phyloP scores from a whole-genome alignment of 2,888 invertebrate genomes.

The Scelioninae gen. 1 region DNA sequence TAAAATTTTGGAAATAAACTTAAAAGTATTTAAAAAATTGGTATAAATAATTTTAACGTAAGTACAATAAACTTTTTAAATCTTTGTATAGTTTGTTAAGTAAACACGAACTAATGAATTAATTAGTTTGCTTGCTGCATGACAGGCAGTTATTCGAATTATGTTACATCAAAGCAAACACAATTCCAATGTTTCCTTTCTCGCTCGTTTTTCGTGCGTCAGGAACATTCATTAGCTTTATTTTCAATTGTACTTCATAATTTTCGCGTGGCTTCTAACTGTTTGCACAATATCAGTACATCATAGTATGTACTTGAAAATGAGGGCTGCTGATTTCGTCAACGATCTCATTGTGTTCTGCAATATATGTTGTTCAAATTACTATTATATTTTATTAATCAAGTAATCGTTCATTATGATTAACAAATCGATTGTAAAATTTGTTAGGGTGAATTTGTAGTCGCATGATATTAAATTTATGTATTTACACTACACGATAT shows the following conservation, averaged over 20 bases:
- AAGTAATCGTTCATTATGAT: conserved; percentile 15
- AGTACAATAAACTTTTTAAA: too few relatives aligned
- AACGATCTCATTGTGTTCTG: conserved; percentile 7
- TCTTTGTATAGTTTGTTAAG: too few relatives aligned
- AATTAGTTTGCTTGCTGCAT: background rate
- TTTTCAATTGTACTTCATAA: conserved; percentile 51
- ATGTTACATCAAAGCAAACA: background rate
- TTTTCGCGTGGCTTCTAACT: conserved; percentile 58
- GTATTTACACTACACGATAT: background rate
- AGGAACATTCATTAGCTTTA: conserved; percentile 30
- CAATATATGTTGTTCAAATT: conserved; percentile 10
- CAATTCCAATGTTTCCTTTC: conserved; percentile 9
- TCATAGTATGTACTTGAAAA: conserved; percentile 46
- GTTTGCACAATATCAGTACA: conserved; percentile 44
- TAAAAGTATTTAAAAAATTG: too few relatives aligned
- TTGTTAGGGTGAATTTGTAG: conserved; percentile 5
- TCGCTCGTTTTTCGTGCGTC: conserved; percentile 42
- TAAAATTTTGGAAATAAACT: too few relatives aligned
- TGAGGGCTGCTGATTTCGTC: conserved; percentile 29
- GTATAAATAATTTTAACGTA: too few relatives aligned
- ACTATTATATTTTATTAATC: conserved; percentile 40
- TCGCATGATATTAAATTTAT: conserved; percentile 25
- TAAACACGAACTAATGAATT: too few relatives aligned
- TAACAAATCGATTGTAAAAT: background rate
- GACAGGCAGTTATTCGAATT: background rate